Evolutionary conservation across 92 coral and sea anemone species (phyloP).

Genomic region (Micromussa lordhowensis): DNA sequence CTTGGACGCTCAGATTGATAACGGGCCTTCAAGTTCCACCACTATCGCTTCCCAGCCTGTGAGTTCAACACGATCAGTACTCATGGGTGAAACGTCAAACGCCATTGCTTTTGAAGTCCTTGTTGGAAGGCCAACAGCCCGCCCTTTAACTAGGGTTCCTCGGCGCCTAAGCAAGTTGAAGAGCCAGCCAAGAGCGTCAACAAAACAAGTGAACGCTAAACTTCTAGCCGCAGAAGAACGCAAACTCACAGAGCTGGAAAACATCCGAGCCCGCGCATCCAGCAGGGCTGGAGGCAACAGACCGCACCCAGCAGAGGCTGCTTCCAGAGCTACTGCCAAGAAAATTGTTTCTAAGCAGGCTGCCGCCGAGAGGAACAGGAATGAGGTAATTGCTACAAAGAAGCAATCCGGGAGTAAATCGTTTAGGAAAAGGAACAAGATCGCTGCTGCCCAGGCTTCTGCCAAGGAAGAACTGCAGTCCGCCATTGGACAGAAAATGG

Average conservation of each 20-base stretch:
- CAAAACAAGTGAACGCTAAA: slow-evolving; percentile 6
- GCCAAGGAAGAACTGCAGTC: slow-evolving; percentile 33
- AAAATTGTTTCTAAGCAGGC: slow-evolving; percentile 32
- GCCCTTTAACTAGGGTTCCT: slow-evolving; percentile 15
- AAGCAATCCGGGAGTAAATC: slow-evolving; percentile 31
- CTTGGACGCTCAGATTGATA: slow-evolving; percentile 1
- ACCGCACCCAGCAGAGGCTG: slow-evolving; percentile 37
- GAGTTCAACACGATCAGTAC: slow-evolving; percentile 22
- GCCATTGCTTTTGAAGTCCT: slow-evolving; percentile 38
- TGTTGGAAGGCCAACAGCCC: background rate
- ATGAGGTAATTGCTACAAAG: slow-evolving; percentile 17
- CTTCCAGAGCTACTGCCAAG: slow-evolving; percentile 15
- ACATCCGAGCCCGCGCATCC: slow-evolving; percentile 24
- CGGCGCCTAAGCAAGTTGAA: slow-evolving; percentile 19
- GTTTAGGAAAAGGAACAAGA: slow-evolving; percentile 9
- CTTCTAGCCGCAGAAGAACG: slow-evolving; percentile 30
- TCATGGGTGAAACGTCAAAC: slow-evolving; percentile 14
- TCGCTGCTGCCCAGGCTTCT: slow-evolving; percentile 16
- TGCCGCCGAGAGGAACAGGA: slow-evolving; percentile 28
- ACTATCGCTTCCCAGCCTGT: slow-evolving; percentile 16
- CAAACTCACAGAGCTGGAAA: slow-evolving; percentile 31
- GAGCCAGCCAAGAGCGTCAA: background rate
- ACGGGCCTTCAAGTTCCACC: slow-evolving; percentile 6
- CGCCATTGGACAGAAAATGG: slow-evolving; percentile 24
- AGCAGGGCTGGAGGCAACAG: slow-evolving; percentile 4